Evolutionary conservation across 2,113 vertebrate genomes (phyloP), one percentile per base, ranked within the genome.

Genomic region (Corythoichthys haematopterus): DNA sequence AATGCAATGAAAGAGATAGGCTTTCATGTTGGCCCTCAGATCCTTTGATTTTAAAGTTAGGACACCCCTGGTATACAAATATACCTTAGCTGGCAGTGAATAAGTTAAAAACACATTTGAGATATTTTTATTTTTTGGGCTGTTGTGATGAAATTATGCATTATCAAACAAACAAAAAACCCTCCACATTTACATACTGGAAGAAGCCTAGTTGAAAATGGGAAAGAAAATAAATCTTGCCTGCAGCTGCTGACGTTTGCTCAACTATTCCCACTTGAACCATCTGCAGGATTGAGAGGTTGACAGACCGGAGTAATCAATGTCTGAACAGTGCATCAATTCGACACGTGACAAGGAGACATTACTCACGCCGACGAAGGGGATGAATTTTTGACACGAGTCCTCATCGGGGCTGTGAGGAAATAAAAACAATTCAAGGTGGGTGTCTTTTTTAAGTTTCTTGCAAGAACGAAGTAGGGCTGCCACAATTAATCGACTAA

Each of bases 331-430:
- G 38, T 43, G 40, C 40, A 2, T 8, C 40, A 5, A 8, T 43
- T 4, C 7, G 0, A 3, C 4, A 7, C 65, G 7, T 40, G 16
- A 51, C 43, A 16, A 20, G 6, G 6, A 38, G 57, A 50, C 6
- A 16, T 9, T 64, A 92, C 94, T 93, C 86, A 98, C 97, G 83
- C 96, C 96, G 0, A 99, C 94, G 57, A 99, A 99, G 28, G 97
- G 97, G 83, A 98, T 98, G 89, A 99, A 99, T 77, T 97, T 98
- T 90, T 99, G 97, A 2, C 96, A 97, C 0, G 97, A 97, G 75
- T 99, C 96, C 88, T 98, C 96, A 0, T 97, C 95, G 4, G 95
- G 95, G 90, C 97, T 99, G 85, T 61, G 84, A 35, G 2, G 15
- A 65, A n/a, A 35, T 0, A 35, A 51, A 14, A 65, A 65, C 0